Conservation (phyloP, 2,888 invertebrate genomes). For the Carterocephalus palaemon region DNA sequence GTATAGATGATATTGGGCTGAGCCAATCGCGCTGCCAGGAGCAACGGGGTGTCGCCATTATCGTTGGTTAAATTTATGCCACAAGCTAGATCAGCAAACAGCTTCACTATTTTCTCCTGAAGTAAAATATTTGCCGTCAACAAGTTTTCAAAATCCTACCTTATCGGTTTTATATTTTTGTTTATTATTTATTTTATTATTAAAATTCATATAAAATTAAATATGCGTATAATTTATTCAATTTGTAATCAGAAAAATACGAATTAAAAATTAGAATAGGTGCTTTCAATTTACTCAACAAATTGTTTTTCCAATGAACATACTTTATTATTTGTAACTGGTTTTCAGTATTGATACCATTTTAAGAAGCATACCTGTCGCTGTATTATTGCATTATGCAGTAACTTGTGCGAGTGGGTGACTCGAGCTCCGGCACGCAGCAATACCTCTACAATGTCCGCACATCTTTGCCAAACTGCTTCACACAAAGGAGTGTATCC, state of each 20-base stretch:
- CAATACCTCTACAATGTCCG: constrained; percentile 78
- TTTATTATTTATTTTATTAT: too few species aligned
- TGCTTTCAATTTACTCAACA: too few species aligned
- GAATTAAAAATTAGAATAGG: too few species aligned
- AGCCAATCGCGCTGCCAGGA: constrained; percentile 76
- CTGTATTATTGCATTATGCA: constrained; percentile 83
- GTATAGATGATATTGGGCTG: constrained; percentile 72
- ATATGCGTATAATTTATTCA: too few species aligned
- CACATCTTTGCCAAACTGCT: constrained; percentile 83
- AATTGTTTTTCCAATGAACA: too few species aligned
- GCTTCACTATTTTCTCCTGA: constrained; percentile 74
- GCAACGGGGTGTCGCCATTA: constrained; percentile 83
- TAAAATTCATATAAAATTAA: too few species aligned
- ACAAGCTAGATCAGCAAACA: constrained; percentile 75
- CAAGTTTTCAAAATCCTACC: too few species aligned
- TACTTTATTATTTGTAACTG: too few species aligned
- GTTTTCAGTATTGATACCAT: too few species aligned
- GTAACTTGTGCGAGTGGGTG: constrained; percentile 83
- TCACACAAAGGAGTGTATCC: constrained; percentile 85
- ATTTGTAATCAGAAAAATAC: too few species aligned
- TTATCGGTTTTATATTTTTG: too few species aligned
- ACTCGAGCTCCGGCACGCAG: constrained; percentile 83
- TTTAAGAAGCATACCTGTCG: constrained; percentile 72
- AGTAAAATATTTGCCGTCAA: constrained; percentile 27
- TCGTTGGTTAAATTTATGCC: constrained; percentile 82